Percentiles rank a stretch among this genome's conserved stretches.
Conservation (phyloP, 2,888 invertebrate genomes). For the Holacanthella duospinosa region DNA sequence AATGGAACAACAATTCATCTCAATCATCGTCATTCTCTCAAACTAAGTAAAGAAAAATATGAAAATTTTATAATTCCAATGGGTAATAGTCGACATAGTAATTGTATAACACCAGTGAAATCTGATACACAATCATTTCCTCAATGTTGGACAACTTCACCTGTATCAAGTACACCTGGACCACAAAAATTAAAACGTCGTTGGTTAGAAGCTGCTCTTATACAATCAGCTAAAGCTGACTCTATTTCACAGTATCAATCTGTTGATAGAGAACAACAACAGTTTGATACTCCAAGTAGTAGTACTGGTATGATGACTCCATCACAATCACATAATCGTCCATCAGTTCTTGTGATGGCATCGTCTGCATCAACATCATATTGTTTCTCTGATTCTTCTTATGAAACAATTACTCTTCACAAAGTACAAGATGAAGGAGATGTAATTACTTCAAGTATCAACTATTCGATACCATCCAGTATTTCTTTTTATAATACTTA, state of each 20-base stretch:
- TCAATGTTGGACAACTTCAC: not conserved
- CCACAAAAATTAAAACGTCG: constrained; percentile 36
- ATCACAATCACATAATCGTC: constrained; percentile 18
- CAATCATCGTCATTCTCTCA: not conserved
- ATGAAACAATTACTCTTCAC: not conserved
- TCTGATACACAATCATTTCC: not conserved
- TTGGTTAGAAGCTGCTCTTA: constrained; percentile 31
- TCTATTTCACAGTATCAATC: no score
- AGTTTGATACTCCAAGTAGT: not conserved
- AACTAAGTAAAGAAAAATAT: not conserved
- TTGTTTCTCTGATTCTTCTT: not conserved
- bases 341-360: constrained; percentile 38
- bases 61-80: constrained; percentile 21
- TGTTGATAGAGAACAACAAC: not conserved
- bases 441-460: not conserved
- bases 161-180: constrained; percentile 12
- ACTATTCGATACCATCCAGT: no score
- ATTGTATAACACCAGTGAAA: constrained; percentile 8
- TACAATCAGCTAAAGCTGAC: not conserved
- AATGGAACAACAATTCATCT: not conserved
- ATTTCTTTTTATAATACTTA: no score
- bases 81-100: constrained; percentile 24
- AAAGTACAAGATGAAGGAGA: not conserved
- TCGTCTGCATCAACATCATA: constrained; percentile 7
- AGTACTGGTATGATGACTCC: no score